These are phyloP conservation scores for Scolopax mira DNA, from an alignment of 2,113 vertebrate species.

Conservation along the genomic window DNA sequence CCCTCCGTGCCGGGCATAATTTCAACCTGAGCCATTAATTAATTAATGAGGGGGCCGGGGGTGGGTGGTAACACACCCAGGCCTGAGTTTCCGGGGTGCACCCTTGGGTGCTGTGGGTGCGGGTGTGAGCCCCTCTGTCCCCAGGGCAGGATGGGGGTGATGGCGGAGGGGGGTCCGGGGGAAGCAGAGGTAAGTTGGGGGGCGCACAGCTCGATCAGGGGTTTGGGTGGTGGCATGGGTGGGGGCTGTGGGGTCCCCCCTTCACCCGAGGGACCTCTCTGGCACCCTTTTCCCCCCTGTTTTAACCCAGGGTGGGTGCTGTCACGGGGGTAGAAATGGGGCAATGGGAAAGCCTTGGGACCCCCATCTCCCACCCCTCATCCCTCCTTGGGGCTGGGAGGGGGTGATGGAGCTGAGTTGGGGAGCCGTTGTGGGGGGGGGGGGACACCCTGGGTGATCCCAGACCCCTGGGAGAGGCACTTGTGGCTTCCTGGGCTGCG, in stretches of 20 bases:
- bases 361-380: neutral
- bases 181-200: neutral
- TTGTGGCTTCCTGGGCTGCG: accelerated
- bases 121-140: neutral
- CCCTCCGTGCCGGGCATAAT: neutral
- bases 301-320: neutral
- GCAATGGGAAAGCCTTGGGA: neutral
- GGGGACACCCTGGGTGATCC: too few species aligned
- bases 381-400: neutral
- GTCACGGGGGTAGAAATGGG: neutral
- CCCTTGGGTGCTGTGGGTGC: neutral
- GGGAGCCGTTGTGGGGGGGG: too few species aligned
- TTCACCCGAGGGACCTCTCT: accelerated
- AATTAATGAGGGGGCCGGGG: neutral
- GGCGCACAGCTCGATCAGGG: neutral
- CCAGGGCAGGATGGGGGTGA: neutral
- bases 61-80: neutral
- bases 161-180: neutral
- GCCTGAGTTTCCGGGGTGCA: neutral
- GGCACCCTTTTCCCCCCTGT: neutral
- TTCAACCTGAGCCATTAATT: conserved; percentile 48
- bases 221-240: neutral
- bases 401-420: neutral
- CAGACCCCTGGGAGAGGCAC: neutral
- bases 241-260: neutral